These are phyloP conservation scores for Sphinx pinastri DNA, from an alignment of 2,888 invertebrate genomes.

Conservation along the genomic window DNA sequence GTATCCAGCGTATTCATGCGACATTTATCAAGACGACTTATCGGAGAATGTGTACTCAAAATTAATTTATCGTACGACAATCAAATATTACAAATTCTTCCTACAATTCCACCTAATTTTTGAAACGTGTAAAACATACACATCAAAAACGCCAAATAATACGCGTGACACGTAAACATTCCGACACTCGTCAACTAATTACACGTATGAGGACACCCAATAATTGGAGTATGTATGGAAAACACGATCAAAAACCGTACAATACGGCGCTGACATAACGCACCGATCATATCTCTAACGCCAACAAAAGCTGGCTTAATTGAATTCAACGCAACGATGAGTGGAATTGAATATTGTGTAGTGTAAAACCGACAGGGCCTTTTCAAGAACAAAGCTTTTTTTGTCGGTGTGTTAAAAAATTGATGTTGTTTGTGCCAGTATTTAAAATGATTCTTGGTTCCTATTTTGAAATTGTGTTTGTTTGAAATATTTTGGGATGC, in stretches of 20 bases:
- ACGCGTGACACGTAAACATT: background rate
- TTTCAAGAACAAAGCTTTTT: no score
- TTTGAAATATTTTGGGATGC: no score
- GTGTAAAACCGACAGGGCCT: constrained; percentile 36
- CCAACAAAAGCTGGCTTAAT: constrained; percentile 60
- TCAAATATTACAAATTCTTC: no score
- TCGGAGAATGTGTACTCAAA: no score
- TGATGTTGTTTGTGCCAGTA: background rate
- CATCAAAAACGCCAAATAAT: no score
- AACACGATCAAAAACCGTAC: constrained; percentile 47
- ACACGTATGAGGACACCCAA: constrained; percentile 16
- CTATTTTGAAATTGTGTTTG: no score
- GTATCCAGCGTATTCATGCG: no score
- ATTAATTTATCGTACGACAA: no score
- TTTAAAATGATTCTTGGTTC: no score
- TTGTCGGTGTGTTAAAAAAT: background rate
- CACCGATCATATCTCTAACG: constrained; percentile 44
- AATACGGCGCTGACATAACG: constrained; percentile 33
- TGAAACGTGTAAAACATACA: no score
- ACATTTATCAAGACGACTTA: no score
- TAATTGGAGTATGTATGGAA: constrained; percentile 44
- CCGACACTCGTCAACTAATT: background rate
- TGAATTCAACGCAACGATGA: constrained; percentile 52
- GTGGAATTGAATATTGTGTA: constrained; percentile 55
- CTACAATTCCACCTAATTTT: no score